Conservation (phyloP, 2,888 invertebrate species). For the Drosophila infuscata region DNA sequence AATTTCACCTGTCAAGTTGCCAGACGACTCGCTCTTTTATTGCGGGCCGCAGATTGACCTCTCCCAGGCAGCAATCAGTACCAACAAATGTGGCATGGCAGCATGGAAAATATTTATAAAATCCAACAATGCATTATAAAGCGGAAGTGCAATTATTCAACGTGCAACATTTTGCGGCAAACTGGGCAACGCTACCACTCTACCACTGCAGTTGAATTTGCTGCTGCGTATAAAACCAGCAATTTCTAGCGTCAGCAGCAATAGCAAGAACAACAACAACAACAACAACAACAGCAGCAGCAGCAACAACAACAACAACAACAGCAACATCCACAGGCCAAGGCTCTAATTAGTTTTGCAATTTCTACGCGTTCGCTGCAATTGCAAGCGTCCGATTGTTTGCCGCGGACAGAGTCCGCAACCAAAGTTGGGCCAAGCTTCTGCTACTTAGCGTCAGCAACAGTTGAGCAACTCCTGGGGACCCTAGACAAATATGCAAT, state of each 20-base stretch:
- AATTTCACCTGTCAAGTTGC: conserved; percentile 68
- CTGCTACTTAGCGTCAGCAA: conserved; percentile 76
- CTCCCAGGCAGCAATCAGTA: conserved; percentile 28
- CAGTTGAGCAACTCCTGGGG: conserved; percentile 62
- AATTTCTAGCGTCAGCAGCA: conserved; percentile 70
- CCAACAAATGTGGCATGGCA: conserved; percentile 40
- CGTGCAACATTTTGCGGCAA: conserved; percentile 80
- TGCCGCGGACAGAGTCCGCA: conserved; percentile 15
- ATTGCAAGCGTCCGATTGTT: conserved; percentile 37
- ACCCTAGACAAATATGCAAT: conserved; percentile 80
- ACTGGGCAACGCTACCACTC: conserved; percentile 44
- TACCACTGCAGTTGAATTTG: conserved; percentile 28
- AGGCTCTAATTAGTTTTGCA: conserved; percentile 81
- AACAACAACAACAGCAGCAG: conserved; percentile 33
- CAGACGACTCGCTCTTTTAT: conserved; percentile 8
- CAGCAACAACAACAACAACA: background rate
- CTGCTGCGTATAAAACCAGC: conserved; percentile 72
- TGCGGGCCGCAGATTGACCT: conserved; percentile 35
- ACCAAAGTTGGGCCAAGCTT: conserved; percentile 53
- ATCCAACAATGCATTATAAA: conserved; percentile 80
- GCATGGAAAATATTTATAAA: conserved; percentile 79
- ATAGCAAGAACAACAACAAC: conserved; percentile 29
- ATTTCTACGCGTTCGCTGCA: conserved; percentile 76
- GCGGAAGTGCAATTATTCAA: conserved; percentile 81
- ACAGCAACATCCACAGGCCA: conserved; percentile 58